A percentile compares a stretch with the other conserved stretches of the same genome.
phyloP scores from a whole-genome alignment of 2,888 invertebrate species.

The Altica lythri region DNA sequence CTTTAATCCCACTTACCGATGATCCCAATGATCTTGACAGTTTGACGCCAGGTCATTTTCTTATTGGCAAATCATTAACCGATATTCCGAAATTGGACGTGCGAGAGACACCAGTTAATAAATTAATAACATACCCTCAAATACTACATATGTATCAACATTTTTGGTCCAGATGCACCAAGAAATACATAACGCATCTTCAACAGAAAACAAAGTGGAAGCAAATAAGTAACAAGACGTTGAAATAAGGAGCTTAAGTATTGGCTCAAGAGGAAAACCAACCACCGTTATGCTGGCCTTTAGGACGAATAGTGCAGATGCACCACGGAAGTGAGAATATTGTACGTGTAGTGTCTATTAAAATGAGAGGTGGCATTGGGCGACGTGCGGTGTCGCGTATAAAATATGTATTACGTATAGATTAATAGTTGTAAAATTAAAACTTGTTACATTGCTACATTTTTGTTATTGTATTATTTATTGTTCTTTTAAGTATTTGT shows the following conservation, averaged over 20 bases:
- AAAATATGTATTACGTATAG: not conserved
- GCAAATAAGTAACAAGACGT: not conserved
- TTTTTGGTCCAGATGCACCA: constrained; percentile 18
- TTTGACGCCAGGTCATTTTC: constrained; percentile 33
- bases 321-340: constrained; percentile 6
- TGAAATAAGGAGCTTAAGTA: not conserved
- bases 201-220: constrained; percentile 18
- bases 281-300: constrained; percentile 1
- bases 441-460: not conserved
- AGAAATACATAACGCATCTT: constrained; percentile 13
- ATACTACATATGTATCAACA: constrained; percentile 13
- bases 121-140: constrained; percentile 15
- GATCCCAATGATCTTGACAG: constrained; percentile 27
- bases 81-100: constrained; percentile 18
- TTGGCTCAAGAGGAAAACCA: not conserved
- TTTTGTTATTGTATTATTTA: not conserved
- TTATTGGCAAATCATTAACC: constrained; percentile 21
- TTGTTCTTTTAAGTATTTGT: not conserved
- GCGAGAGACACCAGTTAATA: constrained; percentile 9
- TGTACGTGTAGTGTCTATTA: not conserved
- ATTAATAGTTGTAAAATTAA: not conserved
- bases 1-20: constrained; percentile 31
- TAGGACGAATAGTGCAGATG: constrained; percentile 1
- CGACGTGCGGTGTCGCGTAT: not conserved
- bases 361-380: not conserved